phyloP scores from a whole-genome alignment of 2,888 invertebrate species.

The Podotricha telesiphe region DNA sequence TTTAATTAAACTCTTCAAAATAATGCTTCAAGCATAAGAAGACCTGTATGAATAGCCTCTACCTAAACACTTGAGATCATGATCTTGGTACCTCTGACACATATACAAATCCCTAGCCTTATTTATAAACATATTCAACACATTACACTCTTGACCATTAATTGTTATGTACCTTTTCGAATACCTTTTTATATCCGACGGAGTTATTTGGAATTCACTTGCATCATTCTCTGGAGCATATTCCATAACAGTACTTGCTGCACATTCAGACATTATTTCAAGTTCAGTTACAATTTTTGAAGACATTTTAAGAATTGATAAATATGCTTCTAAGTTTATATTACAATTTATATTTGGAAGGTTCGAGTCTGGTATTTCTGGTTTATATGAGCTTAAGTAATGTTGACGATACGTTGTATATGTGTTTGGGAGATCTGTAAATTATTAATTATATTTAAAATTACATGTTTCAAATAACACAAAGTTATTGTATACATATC shows the following conservation, averaged over 20 bases:
- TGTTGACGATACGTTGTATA: conserved; percentile 57
- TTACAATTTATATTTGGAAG: conserved; percentile 49
- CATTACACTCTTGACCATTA: conserved; percentile 54
- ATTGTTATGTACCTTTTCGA: conserved; percentile 53
- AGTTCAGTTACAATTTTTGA: not conserved
- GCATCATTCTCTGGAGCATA: conserved; percentile 25
- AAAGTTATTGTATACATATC: not conserved
- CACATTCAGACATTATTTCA: conserved; percentile 7
- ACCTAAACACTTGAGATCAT: conserved; percentile 58
- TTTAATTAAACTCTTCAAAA: not conserved
- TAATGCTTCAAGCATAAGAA: not conserved
- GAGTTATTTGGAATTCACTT: conserved; percentile 50
- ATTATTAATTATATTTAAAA: not conserved
- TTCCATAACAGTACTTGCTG: conserved; percentile 52
- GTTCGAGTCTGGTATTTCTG: conserved; percentile 48
- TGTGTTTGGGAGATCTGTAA: conserved; percentile 52
- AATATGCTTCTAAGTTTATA: conserved; percentile 51
- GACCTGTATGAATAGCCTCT: conserved; percentile 49
- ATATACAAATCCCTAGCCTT: conserved; percentile 60
- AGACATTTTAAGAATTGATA: conserved; percentile 48
- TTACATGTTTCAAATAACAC: not conserved
- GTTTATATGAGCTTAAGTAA: conserved; percentile 55
- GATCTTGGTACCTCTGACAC: conserved; percentile 58
- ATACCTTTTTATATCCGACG: conserved; percentile 58
- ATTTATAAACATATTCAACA: conserved; percentile 57